Conservation (phyloP, 2,888 invertebrate species). For the Osmoderma eremita region DNA sequence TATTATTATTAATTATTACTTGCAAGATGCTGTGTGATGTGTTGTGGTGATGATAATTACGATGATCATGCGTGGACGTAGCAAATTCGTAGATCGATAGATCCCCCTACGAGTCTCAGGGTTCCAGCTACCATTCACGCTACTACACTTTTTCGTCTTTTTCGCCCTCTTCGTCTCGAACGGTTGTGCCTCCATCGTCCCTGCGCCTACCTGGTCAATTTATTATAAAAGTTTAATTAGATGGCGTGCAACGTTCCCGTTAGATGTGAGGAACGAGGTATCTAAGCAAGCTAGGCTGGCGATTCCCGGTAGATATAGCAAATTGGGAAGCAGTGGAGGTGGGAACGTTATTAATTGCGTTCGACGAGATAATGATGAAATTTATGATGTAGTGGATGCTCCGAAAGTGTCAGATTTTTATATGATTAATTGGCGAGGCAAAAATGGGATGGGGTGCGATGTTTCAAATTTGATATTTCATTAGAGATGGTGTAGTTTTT, state of each 20-base stretch:
- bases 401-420: neutral
- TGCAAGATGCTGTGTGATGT: too few species aligned
- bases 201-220: constrained; percentile 24
- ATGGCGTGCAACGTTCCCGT: neutral
- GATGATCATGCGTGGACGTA: too few species aligned
- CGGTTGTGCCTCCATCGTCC: neutral
- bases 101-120: too few species aligned
- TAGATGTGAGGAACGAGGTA: too few species aligned
- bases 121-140: neutral
- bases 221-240: constrained; percentile 34
- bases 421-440: constrained; percentile 8
- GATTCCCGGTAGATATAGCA: neutral
- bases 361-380: constrained; percentile 29
- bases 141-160: neutral
- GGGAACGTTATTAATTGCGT: constrained; percentile 21
- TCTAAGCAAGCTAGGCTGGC: too few species aligned
- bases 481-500: too few species aligned
- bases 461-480: too few species aligned
- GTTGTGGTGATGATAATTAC: too few species aligned
- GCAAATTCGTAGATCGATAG: too few species aligned
- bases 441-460: too few species aligned
- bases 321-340: neutral
- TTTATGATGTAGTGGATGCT: constrained; percentile 26
- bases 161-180: constrained; percentile 5
- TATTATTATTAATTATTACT: too few species aligned